These are phyloP conservation scores for Centropristis striata DNA, from an alignment of 2,113 vertebrate species.

Conservation along the genomic window DNA sequence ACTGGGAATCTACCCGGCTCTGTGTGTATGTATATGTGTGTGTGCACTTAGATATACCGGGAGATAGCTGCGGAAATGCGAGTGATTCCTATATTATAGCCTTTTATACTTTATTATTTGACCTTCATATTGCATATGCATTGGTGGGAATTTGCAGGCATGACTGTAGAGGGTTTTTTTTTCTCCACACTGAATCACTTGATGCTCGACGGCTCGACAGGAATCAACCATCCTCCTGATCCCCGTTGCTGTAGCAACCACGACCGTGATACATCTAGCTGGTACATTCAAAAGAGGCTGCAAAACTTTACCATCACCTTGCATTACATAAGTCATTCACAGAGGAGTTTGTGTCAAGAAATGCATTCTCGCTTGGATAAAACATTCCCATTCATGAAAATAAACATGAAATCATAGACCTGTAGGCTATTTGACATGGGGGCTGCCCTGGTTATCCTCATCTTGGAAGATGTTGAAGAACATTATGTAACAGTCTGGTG, in stretches of 20 bases:
- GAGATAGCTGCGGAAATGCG: neutral
- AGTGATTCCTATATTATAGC: neutral
- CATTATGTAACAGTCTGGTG: slow-evolving; percentile 38
- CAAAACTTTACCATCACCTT: slow-evolving; percentile 34
- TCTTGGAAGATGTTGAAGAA: slow-evolving; percentile 14
- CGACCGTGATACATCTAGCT: slow-evolving; percentile 47
- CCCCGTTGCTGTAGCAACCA: slow-evolving; percentile 76
- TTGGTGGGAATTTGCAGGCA: neutral
- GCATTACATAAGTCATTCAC: neutral
- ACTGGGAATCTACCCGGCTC: neutral
- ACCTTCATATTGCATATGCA: neutral
- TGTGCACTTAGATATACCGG: neutral
- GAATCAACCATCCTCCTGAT: slow-evolving; percentile 56
- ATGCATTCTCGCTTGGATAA: neutral
- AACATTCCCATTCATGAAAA: neutral
- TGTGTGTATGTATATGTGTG: neutral
- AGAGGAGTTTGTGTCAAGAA: neutral
- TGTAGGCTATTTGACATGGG: neutral
- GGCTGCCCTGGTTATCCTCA: neutral
- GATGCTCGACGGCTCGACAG: slow-evolving; percentile 58
- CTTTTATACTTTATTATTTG: neutral
- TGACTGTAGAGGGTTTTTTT: neutral
- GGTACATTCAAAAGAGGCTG: slow-evolving; percentile 9
- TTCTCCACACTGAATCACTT: slow-evolving; percentile 60
- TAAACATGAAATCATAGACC: neutral